phyloP scores from a whole-genome alignment of 2,113 vertebrate genomes.

The Chinchilla lanigera region DNA sequence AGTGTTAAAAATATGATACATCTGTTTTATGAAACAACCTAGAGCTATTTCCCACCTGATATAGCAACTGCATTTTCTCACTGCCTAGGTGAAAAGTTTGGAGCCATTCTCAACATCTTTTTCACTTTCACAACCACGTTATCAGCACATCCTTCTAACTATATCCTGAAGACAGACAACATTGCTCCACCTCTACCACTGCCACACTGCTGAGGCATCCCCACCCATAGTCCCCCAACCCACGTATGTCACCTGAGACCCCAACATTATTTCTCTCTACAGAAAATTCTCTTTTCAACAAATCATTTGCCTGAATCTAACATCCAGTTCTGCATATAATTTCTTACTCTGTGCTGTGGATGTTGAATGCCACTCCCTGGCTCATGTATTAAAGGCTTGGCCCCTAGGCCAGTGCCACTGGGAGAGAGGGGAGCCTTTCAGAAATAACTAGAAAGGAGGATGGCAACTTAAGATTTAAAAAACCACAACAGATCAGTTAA shows the following conservation, averaged over 20 bases:
- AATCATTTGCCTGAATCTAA: neutral
- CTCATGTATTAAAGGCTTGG: neutral
- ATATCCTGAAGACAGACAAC: neutral
- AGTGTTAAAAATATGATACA: neutral
- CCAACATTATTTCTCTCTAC: neutral
- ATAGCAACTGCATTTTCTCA: neutral
- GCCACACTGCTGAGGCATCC: neutral
- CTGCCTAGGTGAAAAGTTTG: neutral
- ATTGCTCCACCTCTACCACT: neutral
- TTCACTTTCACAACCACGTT: neutral
- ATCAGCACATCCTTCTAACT: neutral
- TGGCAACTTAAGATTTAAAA: neutral
- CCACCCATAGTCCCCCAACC: neutral
- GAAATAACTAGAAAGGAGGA: neutral
- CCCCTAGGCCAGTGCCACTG: neutral
- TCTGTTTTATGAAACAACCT: slow-evolving; percentile 26
- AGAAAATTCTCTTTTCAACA: neutral
- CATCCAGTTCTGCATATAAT: neutral
- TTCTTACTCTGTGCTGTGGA: neutral
- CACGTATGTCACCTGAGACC: neutral
- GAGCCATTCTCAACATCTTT: neutral
- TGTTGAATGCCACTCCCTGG: neutral
- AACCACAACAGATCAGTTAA: neutral
- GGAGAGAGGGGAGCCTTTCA: neutral
- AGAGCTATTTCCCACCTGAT: neutral